Base-by-base conservation (phyloP, 2,888 invertebrate species). In the Eucera pruinosa region DNA sequence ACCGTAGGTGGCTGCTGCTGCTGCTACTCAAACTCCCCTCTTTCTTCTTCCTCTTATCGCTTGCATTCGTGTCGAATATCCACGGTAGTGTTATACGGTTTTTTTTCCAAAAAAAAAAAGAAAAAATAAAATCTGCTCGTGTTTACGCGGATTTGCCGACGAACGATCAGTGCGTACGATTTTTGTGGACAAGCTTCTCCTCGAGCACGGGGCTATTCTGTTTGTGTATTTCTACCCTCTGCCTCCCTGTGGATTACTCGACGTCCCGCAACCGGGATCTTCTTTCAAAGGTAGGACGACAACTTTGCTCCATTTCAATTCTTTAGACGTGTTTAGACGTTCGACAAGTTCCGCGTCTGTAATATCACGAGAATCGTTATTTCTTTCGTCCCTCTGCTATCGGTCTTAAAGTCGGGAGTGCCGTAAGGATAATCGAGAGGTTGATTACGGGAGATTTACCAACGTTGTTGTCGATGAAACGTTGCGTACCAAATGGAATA, bases 191-290 rank as follows among this genome's bases (percentile, higher is more conserved):
- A 55, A 70, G 43, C 66, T 13, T 61, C 48, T 36, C 58, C 33
- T 36, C 64, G 41, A 39, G 66, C 55, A 41, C 43, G 41, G 33
- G 36, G 50, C 50, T 68, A 45, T 57, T 67, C 69, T n/a, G 43
- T 68, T 65, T 75, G 66, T 81, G 80, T 67, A 81, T 81, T 81
- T 81, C 78, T 69, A 78, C 78, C 67, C 79, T 23, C 78, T 27
- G 74, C 36, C 30, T 50, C 27, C 80, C 71, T 73, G 82, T 84
- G 84, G 84, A 84, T 84, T 84, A 84, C 60, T 47, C 86, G 62
- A 61, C 82, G 58, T 50, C 72, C 74, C 78, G 58, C 76, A n/a
- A 67, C 52, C n/a, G 79, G 77, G 45, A 75, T 39, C 23, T 68
- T 72, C 47, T 81, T 55, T 69, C 54, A 55, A 75, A 79, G 84